Percentiles rank a stretch among this genome's conserved stretches.
Conservation (phyloP, 1,140 invertebrate species). For the Nixonia krombeini region DNA sequence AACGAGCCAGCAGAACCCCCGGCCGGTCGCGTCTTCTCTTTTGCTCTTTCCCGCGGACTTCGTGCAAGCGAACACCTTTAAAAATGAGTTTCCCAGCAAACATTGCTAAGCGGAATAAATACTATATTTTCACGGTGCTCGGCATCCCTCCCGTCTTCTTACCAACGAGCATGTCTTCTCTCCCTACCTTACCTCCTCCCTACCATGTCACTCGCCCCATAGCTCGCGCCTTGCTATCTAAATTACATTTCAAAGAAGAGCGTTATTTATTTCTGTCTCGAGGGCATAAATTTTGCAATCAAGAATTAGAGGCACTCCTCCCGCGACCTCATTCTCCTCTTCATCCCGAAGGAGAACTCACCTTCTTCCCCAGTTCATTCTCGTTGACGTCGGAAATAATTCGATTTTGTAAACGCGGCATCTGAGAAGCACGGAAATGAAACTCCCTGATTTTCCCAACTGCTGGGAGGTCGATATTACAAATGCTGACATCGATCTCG, state of each 20-base stretch:
- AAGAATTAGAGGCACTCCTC: constrained; percentile 51
- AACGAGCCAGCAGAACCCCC: no score
- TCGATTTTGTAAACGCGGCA: constrained; percentile 44
- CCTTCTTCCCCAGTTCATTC: constrained; percentile 41
- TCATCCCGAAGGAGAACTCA: constrained; percentile 37
- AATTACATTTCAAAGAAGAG: constrained; percentile 61
- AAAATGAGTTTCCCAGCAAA: constrained; percentile 47
- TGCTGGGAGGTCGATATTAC: constrained; percentile 41
- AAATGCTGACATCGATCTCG: constrained; percentile 43
- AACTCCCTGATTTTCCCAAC: constrained; percentile 36
- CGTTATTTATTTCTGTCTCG: constrained; percentile 63
- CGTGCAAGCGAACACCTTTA: constrained; percentile 28
- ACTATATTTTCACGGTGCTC: constrained; percentile 41
- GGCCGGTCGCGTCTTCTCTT: no score
- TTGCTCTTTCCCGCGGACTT: no score
- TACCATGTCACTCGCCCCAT: constrained; percentile 32
- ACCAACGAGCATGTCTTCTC: constrained; percentile 24
- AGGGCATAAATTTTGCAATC: constrained; percentile 62
- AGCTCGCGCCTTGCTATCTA: constrained; percentile 53
- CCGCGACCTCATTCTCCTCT: constrained; percentile 39
- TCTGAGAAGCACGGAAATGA: constrained; percentile 46
- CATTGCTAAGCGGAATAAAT: constrained; percentile 44
- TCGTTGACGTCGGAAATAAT: constrained; percentile 48
- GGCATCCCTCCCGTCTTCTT: constrained; percentile 23
- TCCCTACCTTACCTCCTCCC: constrained; percentile 24